Conservation (phyloP, 2,113 vertebrate species). For the Sylvilagus bachmani region DNA sequence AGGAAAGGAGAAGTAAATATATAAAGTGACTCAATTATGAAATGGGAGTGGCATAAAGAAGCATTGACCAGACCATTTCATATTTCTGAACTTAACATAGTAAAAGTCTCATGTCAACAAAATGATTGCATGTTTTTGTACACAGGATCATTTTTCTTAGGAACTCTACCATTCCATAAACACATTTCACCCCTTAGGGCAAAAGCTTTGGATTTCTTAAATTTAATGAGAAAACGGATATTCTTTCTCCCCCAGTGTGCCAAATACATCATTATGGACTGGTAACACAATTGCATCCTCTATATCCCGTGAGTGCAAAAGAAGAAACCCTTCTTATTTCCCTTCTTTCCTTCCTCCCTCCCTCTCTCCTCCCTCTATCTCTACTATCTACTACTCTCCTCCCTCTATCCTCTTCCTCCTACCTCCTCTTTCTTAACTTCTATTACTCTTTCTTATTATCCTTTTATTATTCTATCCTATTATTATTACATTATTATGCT, state of each 20-base stretch:
- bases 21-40: neutral
- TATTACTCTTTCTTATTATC: neutral
- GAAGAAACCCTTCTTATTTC: neutral
- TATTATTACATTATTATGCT: no score
- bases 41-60: neutral
- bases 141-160: neutral
- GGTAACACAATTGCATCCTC: neutral
- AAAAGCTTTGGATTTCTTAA: neutral
- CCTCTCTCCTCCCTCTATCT: fast-evolving
- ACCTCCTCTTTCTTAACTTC: fast-evolving
- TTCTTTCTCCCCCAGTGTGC: neutral
- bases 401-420: fast-evolving
- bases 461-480: no score
- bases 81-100: neutral
- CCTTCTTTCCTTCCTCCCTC: fast-evolving
- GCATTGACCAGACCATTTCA: neutral
- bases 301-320: neutral
- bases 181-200: neutral
- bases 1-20: neutral
- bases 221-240: constrained; percentile 1
- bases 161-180: constrained; percentile 17
- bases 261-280: neutral
- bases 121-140: neutral
- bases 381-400: fast-evolving
- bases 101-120: neutral